Conservation (phyloP, 2,113 vertebrate species). For the Macrotus californicus region DNA sequence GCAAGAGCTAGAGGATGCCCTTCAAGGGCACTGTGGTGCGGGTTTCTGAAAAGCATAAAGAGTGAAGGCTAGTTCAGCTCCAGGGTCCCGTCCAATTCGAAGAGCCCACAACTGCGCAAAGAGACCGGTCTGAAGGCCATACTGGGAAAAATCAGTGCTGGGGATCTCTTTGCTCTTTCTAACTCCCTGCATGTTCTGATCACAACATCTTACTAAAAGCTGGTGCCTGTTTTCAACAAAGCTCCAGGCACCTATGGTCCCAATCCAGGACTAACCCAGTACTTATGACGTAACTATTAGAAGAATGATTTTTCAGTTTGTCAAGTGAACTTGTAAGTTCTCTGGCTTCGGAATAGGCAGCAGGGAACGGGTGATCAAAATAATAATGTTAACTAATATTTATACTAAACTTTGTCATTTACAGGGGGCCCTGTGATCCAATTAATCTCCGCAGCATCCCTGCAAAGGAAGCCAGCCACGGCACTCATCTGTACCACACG, state of each 20-base stretch:
- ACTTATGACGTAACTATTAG: background rate
- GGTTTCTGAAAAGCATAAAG: background rate
- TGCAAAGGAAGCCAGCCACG: background rate
- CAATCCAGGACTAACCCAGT: background rate
- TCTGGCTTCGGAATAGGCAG: background rate
- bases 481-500: background rate
- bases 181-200: background rate
- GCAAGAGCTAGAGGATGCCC: background rate
- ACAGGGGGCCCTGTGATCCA: background rate
- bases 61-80: background rate
- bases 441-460: background rate
- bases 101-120: background rate
- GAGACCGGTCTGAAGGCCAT: background rate
- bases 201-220: background rate
- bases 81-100: background rate
- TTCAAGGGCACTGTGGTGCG: background rate
- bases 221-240: background rate
- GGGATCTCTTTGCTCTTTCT: background rate
- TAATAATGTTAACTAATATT: background rate
- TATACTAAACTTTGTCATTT: background rate
- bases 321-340: background rate
- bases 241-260: background rate
- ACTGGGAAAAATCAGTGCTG: background rate
- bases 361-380: background rate
- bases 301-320: slow-evolving; percentile 2